Evolutionary conservation across 2,888 invertebrate species (phyloP).

Genomic region (Phytoseiulus persimilis): DNA sequence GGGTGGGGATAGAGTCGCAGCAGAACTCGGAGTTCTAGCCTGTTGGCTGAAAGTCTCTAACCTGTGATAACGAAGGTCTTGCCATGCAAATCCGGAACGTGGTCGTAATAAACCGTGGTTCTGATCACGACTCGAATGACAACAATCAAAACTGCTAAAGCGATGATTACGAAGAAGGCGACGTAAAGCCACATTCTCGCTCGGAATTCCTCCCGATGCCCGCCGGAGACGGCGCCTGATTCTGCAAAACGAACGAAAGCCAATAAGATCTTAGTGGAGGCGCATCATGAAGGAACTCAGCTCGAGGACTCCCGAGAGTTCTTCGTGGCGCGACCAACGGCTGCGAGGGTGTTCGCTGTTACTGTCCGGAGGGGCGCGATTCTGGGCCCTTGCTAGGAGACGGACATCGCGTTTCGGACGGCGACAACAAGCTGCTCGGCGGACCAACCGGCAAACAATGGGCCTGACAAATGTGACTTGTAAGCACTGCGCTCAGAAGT

Average conservation of each 20-base stretch:
- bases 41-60: not conserved
- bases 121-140: slow-evolving; percentile 16
- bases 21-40: too few species aligned
- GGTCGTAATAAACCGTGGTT: slow-evolving; percentile 29
- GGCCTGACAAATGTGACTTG: not conserved
- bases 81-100: slow-evolving; percentile 17
- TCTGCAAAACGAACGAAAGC: too few species aligned
- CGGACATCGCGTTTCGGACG: not conserved
- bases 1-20: too few species aligned
- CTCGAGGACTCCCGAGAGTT: too few species aligned
- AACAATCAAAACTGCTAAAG: not conserved
- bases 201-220: not conserved
- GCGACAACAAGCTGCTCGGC: not conserved
- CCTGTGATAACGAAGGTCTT: slow-evolving; percentile 31
- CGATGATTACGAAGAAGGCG: slow-evolving; percentile 18
- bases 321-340: too few species aligned
- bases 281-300: too few species aligned
- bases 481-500: not conserved
- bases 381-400: too few species aligned
- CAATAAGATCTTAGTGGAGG: too few species aligned
- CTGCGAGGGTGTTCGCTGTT: too few species aligned
- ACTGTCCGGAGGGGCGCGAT: too few species aligned
- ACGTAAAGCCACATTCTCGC: slow-evolving; percentile 8
- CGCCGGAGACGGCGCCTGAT: too few species aligned
- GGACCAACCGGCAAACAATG: not conserved